Evolutionary conservation across 2,888 invertebrate genomes (phyloP).

Genomic region (Lissonota sp.): DNA sequence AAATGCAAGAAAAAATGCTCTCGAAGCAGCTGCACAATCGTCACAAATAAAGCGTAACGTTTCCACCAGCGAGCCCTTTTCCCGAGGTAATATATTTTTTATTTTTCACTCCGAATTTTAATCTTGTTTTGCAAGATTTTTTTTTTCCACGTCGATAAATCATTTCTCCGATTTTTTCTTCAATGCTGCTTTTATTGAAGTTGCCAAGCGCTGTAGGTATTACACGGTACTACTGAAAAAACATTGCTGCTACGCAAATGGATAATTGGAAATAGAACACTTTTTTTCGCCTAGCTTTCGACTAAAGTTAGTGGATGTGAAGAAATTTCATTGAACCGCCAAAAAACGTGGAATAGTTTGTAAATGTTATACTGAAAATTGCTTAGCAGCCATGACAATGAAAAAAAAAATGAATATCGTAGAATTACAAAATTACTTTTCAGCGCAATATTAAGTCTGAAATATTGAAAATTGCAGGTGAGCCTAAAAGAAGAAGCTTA

Average conservation of each 20-base stretch:
- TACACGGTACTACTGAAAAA: background rate
- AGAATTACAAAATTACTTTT: background rate
- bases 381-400: background rate
- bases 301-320: too few relatives aligned
- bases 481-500: constrained; percentile 90
- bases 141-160: background rate
- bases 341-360: too few relatives aligned
- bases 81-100: constrained; percentile 77
- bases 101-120: too few relatives aligned
- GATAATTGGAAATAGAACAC: too few relatives aligned
- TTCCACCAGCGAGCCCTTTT: constrained; percentile 77
- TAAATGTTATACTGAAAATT: too few relatives aligned
- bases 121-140: too few relatives aligned
- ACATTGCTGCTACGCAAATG: too few relatives aligned
- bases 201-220: constrained; percentile 74
- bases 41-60: constrained; percentile 64
- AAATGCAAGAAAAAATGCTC: constrained; percentile 88
- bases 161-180: constrained; percentile 26
- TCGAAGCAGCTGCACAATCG: constrained; percentile 84
- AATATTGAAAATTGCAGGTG: constrained; percentile 79
- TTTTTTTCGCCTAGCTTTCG: too few relatives aligned
- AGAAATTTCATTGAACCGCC: too few relatives aligned
- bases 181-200: constrained; percentile 67
- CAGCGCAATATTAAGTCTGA: background rate
- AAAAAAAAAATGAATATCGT: constrained; percentile 24